phyloP scores from a whole-genome alignment of 2,113 vertebrate genomes.

The Colius striatus region DNA sequence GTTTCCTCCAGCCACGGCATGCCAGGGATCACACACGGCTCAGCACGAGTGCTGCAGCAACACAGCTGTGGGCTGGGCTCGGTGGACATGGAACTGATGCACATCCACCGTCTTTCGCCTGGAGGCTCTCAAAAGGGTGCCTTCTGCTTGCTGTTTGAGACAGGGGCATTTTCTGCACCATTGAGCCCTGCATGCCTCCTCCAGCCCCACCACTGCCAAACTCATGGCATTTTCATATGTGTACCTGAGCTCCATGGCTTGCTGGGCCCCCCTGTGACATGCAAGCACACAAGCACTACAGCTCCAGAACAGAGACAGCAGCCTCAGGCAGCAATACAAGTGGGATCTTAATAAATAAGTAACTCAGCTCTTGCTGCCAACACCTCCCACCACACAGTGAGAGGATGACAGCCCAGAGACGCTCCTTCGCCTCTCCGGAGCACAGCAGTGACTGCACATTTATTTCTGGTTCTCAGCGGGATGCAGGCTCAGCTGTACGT shows the following conservation, averaged over 20 bases:
- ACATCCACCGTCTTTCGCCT: neutral
- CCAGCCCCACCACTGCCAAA: neutral
- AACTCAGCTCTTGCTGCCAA: neutral
- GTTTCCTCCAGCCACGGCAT: neutral
- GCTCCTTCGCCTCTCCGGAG: neutral
- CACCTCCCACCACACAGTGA: conserved; percentile 13
- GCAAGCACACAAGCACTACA: neutral
- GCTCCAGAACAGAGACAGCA: neutral
- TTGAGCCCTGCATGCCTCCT: neutral
- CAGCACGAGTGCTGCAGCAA: neutral
- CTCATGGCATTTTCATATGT: neutral
- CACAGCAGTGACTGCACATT: neutral
- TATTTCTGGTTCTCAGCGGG: conserved; percentile 25
- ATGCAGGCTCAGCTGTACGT: neutral
- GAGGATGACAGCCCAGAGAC: neutral
- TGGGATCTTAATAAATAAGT: conserved; percentile 50
- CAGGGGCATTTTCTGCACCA: neutral
- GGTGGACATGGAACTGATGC: neutral
- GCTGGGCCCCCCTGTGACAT: neutral
- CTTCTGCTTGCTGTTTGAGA: neutral
- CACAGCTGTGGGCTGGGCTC: neutral
- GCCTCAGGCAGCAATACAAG: conserved; percentile 23
- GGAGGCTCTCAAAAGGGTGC: neutral
- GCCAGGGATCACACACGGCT: neutral
- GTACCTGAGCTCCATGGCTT: neutral